Evolutionary conservation across 2,888 invertebrate species (phyloP).

Genomic region (Eumacrocentrus americanus): DNA sequence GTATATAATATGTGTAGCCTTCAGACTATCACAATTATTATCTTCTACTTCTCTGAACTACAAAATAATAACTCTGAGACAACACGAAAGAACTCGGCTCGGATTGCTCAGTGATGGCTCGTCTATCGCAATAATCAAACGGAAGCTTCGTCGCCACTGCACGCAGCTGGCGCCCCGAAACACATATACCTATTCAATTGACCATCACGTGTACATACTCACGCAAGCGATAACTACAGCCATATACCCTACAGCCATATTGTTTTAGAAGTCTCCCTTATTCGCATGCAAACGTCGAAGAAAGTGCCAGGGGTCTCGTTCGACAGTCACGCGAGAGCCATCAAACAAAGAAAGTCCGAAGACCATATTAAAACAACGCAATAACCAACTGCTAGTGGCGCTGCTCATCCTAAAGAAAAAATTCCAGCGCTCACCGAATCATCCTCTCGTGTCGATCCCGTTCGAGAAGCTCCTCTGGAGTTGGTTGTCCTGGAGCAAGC

Average conservation of each 20-base stretch:
- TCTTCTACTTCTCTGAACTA: not conserved
- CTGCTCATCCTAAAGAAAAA: not conserved
- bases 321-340: slow-evolving; percentile 42
- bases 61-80: too few relatives aligned
- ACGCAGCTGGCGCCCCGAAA: slow-evolving; percentile 50
- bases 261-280: slow-evolving; percentile 17
- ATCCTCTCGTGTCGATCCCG: slow-evolving; percentile 73
- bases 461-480: slow-evolving; percentile 64
- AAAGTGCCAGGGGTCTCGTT: slow-evolving; percentile 15
- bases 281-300: slow-evolving; percentile 25
- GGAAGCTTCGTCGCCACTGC: slow-evolving; percentile 48
- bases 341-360: slow-evolving; percentile 39
- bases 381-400: too few relatives aligned
- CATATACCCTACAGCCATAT: too few relatives aligned
- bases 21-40: not conserved
- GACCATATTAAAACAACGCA: too few relatives aligned
- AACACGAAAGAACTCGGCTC: not conserved
- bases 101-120: not conserved
- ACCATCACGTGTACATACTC: slow-evolving; percentile 9
- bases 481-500: slow-evolving; percentile 61
- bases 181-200: slow-evolving; percentile 20
- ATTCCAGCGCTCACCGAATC: slow-evolving; percentile 66
- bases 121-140: slow-evolving; percentile 43
- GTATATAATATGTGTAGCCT: not conserved
- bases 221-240: too few relatives aligned